phyloP scores from a whole-genome alignment of 2,797 vertebrate species.

The Dromococcyx pavoninus region DNA sequence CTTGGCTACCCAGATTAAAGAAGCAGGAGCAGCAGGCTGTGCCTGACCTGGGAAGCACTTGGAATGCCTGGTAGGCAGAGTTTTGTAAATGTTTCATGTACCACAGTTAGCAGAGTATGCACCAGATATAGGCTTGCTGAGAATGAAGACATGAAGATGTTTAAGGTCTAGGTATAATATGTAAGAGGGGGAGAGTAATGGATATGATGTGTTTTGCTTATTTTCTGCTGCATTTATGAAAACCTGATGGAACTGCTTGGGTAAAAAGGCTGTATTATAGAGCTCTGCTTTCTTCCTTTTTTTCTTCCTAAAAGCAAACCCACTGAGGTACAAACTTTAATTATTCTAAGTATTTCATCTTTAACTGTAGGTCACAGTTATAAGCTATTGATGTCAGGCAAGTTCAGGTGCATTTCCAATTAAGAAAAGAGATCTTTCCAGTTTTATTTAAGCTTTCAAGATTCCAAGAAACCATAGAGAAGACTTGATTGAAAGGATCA shows the following conservation, averaged over 20 bases:
- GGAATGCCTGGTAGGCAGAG: rapidly evolving
- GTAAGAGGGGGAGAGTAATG: background rate
- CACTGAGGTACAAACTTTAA: background rate
- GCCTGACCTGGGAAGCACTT: rapidly evolving
- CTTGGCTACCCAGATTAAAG: rapidly evolving
- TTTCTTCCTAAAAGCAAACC: background rate
- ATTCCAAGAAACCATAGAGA: background rate
- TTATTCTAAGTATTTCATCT: background rate
- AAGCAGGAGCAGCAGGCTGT: rapidly evolving
- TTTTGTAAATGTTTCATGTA: rapidly evolving
- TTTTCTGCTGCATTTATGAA: background rate
- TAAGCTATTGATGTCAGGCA: background rate
- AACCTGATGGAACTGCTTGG: background rate
- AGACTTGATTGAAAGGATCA: background rate
- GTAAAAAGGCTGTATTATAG: background rate
- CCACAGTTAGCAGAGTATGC: rapidly evolving
- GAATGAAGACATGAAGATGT: background rate
- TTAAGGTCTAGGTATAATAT: rapidly evolving
- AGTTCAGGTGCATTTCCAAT: background rate
- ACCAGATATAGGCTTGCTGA: background rate
- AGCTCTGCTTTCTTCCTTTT: background rate
- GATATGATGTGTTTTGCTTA: background rate
- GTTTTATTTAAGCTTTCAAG: background rate
- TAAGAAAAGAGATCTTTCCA: background rate
- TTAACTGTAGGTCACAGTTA: background rate